A percentile compares a stretch with the other conserved stretches of the same genome.
phyloP scores from a whole-genome alignment of 92 coral and sea anemone genomes.

The Anthopleura xanthogrammica region DNA sequence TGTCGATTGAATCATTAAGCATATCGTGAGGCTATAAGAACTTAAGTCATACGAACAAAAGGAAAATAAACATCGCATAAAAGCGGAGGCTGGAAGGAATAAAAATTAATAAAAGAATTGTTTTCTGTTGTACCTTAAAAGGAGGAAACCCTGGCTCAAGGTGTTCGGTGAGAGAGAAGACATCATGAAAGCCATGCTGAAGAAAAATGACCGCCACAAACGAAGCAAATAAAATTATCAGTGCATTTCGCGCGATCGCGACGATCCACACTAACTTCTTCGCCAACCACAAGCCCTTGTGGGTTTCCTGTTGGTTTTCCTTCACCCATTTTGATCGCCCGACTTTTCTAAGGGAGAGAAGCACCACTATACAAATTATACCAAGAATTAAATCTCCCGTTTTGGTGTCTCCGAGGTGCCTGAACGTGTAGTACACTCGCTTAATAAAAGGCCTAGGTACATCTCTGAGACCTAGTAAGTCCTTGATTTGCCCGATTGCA shows the following conservation, averaged over 20 bases:
- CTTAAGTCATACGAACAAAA: neutral
- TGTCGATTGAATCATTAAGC: neutral
- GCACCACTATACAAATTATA: conserved; percentile 58
- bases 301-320: conserved; percentile 46
- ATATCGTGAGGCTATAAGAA: neutral
- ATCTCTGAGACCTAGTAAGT: conserved; percentile 70
- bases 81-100: neutral
- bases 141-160: conserved; percentile 85
- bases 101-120: neutral
- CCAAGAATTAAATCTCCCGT: conserved; percentile 88
- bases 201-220: conserved; percentile 57
- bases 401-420: conserved; percentile 72
- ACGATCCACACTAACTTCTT: conserved; percentile 78
- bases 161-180: conserved; percentile 74
- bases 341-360: conserved; percentile 61
- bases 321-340: conserved; percentile 81
- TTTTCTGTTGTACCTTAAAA: conserved; percentile 58
- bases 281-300: conserved; percentile 56
- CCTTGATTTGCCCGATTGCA: conserved; percentile 89
- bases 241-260: conserved; percentile 82
- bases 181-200: conserved; percentile 65
- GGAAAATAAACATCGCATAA: neutral
- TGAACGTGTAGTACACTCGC: conserved; percentile 79
- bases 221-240: conserved; percentile 71
- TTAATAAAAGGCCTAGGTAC: conserved; percentile 80